Base-by-base conservation (phyloP, 2,113 vertebrate genomes). In the Brachypodius melanocephalos region DNA sequence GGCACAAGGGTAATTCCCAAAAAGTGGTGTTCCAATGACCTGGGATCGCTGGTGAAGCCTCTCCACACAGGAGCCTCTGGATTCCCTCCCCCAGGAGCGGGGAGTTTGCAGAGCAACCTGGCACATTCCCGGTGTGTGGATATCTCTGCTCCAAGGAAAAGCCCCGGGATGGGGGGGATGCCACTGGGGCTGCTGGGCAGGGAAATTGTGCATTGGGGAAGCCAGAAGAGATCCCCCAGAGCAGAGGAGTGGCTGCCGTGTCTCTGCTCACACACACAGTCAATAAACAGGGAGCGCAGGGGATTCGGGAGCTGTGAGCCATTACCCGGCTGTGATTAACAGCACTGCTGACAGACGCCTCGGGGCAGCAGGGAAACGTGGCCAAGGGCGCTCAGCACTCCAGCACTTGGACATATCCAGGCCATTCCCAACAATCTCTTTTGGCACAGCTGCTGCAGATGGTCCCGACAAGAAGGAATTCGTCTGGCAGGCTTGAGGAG, bases 401-500 rank as follows among this genome's bases (percentile, higher is more conserved):
- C 59, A 67, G 79, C 54, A 63, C 52, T 4, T 24, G 85, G 83
- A 90, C 83, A 32, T 38, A 77, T 92, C 85, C 91, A 78, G 94
- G 83, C 65, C 93, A 57, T 75, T 95, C 79, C 45, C 29, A 72
- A 18, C 83, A 63, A 92, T 92, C 48, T 87, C 3, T 55, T 36
- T 17, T 92, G 92, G 90, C 94, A 95, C 86, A 59, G 91, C 88
- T 92, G 94, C 92, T 66, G 88, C 94, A 84, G 85, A 55, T 81
- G 83, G 83, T 48, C 58, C 65, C 25, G 36, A 25, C 9, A 49
- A 66, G 80, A 51, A 94, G 79, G 57, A 89, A 71, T 77, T 71
- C 9, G 5, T 55, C 76, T 92, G 76, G 65, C 51, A 73, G 85
- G 24, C 55, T 46, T 6, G 51, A 83, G 76, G 48, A 77, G 72